Conservation (phyloP, 2,888 invertebrate genomes). For the Pogonocherus hispidulus region DNA sequence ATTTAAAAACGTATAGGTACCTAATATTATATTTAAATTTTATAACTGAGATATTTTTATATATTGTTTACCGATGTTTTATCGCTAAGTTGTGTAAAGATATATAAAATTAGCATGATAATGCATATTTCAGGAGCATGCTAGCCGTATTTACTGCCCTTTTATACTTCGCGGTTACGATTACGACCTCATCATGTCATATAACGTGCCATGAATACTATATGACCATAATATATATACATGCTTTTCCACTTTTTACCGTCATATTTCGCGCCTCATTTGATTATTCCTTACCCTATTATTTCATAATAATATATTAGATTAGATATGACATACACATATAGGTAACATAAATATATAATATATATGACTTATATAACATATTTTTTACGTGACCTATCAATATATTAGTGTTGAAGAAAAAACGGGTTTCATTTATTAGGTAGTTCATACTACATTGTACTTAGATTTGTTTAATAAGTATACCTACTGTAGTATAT, state of each 20-base stretch:
- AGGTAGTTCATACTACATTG: too few species aligned
- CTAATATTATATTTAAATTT: too few species aligned
- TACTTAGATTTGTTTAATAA: too few species aligned
- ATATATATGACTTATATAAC: too few species aligned
- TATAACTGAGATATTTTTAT: slow-evolving; percentile 3
- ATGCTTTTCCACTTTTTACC: slow-evolving; percentile 64
- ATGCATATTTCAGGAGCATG: slow-evolving; percentile 61
- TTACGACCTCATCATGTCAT: slow-evolving; percentile 64
- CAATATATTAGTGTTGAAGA: too few species aligned
- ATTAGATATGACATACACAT: too few species aligned
- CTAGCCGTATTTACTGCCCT: slow-evolving; percentile 63
- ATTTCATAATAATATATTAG: too few species aligned
- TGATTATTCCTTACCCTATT: slow-evolving; percentile 49
- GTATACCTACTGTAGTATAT: too few species aligned
- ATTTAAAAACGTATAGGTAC: too few species aligned
- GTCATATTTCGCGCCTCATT: slow-evolving; percentile 53
- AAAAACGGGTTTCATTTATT: too few species aligned
- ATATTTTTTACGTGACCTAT: too few species aligned
- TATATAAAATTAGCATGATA: slow-evolving; percentile 63
- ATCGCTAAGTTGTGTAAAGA: slow-evolving; percentile 43
- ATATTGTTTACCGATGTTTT: slow-evolving; percentile 21
- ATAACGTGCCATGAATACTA: slow-evolving; percentile 65
- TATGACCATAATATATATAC: slow-evolving; percentile 60
- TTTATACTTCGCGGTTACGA: slow-evolving; percentile 64
- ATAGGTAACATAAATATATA: too few species aligned